These are phyloP conservation scores for Pheosia tremula DNA, from an alignment of 2,888 invertebrate species.

Conservation along the genomic window DNA sequence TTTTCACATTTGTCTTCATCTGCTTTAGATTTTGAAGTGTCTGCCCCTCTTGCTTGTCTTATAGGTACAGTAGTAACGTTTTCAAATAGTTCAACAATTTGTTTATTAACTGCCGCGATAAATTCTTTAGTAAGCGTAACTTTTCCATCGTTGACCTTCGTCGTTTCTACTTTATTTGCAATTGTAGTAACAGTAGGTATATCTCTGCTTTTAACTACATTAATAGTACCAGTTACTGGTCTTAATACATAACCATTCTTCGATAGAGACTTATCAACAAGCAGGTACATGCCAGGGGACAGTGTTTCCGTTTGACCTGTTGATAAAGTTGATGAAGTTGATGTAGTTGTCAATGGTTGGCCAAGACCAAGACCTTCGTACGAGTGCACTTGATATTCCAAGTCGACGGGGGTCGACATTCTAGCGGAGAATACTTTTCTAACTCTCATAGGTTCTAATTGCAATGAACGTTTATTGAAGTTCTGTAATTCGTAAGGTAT, in stretches of 20 bases:
- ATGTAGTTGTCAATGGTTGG: conserved; percentile 12
- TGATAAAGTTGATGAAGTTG: background rate
- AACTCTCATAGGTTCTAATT: conserved; percentile 39
- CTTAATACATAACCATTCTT: conserved; percentile 49
- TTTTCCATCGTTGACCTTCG: conserved; percentile 35
- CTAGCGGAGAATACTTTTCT: conserved; percentile 66
- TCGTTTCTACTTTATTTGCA: conserved; percentile 31
- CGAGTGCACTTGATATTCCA: conserved; percentile 66
- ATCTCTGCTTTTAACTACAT: conserved; percentile 23
- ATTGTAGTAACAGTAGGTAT: conserved; percentile 16
- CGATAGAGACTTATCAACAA: conserved; percentile 51
- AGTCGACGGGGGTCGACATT: conserved; percentile 65
- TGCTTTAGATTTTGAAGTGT: conserved; percentile 8
- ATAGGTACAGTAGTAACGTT: conserved; percentile 30
- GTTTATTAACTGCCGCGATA: conserved; percentile 55
- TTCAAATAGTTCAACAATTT: conserved; percentile 49
- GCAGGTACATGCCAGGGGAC: conserved; percentile 59
- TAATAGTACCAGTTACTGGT: conserved; percentile 40
- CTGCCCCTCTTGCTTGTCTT: background rate
- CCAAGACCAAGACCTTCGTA: conserved; percentile 36
- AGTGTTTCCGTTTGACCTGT: conserved; percentile 16
- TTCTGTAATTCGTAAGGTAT: conserved; percentile 48
- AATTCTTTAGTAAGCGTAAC: conserved; percentile 57
- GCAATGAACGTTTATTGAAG: conserved; percentile 50
- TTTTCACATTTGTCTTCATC: conserved; percentile 9